A percentile compares a stretch with the other conserved stretches of the same genome.
Conservation (phyloP, 1,140 invertebrate species). For the Planococcus citri region DNA sequence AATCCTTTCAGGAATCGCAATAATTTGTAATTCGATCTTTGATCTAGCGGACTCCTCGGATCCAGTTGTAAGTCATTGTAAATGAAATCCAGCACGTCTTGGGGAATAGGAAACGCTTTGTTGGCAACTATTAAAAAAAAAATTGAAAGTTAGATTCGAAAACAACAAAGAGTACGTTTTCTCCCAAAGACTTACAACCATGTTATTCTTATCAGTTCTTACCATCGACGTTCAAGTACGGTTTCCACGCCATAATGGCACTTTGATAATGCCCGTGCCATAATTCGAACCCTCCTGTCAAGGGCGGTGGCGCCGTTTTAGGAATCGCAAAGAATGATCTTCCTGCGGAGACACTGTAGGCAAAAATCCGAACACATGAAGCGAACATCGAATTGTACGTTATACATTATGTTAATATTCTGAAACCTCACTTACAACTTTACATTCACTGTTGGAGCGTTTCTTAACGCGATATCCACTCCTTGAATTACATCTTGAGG, state of each 20-base stretch:
- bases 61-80: background rate
- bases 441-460: conserved; percentile 32
- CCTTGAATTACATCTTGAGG: conserved; percentile 60
- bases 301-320: conserved; percentile 26
- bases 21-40: background rate
- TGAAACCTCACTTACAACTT: too few species aligned
- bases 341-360: conserved; percentile 30
- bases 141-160: conserved; percentile 21
- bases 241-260: conserved; percentile 53
- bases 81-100: conserved; percentile 5
- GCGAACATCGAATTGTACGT: too few species aligned
- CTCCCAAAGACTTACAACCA: too few species aligned
- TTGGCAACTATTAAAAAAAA: conserved; percentile 46
- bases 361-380: conserved; percentile 23
- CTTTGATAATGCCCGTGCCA: conserved; percentile 62
- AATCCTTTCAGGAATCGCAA: conserved; percentile 29
- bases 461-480: conserved; percentile 68
- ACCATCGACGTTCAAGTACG: conserved; percentile 64
- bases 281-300: conserved; percentile 51
- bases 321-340: conserved; percentile 39
- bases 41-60: conserved; percentile 2
- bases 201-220: too few species aligned
- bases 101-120: conserved; percentile 47
- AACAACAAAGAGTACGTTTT: background rate
- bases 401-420: conserved; percentile 25